These are phyloP conservation scores for Propsilocerus akamusi DNA, from an alignment of 1,140 invertebrate genomes.

Conservation along the genomic window DNA sequence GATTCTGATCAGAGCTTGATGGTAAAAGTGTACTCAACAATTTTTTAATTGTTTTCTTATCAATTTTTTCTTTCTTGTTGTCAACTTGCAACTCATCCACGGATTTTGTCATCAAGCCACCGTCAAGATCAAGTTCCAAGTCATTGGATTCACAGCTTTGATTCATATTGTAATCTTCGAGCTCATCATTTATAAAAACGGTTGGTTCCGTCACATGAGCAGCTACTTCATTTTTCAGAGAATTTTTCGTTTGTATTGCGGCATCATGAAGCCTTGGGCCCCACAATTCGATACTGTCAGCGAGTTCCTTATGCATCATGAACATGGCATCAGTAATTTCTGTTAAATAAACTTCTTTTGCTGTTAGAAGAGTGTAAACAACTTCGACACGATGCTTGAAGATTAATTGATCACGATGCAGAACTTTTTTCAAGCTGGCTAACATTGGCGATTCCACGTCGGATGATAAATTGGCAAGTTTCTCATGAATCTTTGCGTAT, in stretches of 20 bases:
- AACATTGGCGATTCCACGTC: slow-evolving; percentile 28
- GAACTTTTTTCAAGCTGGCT: slow-evolving; percentile 29
- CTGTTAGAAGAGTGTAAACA: slow-evolving; percentile 33
- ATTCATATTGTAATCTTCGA: neutral
- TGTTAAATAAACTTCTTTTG: slow-evolving; percentile 17
- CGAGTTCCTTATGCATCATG: slow-evolving; percentile 16
- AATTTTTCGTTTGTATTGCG: slow-evolving; percentile 7
- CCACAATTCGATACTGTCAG: slow-evolving; percentile 22
- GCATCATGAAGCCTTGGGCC: slow-evolving; percentile 17
- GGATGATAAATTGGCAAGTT: slow-evolving; percentile 24
- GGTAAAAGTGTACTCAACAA: slow-evolving; percentile 48
- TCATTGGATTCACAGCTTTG: neutral
- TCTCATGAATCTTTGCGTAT: slow-evolving; percentile 41
- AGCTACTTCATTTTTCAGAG: neutral
- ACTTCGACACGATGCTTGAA: slow-evolving; percentile 59
- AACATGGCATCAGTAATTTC: slow-evolving; percentile 19
- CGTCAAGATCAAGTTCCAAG: neutral
- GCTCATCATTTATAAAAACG: neutral
- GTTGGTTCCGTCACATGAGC: neutral
- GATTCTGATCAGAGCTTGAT: slow-evolving; percentile 25
- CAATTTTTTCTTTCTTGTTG: slow-evolving; percentile 17
- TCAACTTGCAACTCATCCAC: slow-evolving; percentile 13
- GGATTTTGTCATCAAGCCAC: slow-evolving; percentile 8
- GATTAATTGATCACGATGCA: slow-evolving; percentile 41
- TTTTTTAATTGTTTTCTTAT: slow-evolving; percentile 48